Base-by-base conservation (phyloP, 2,888 invertebrate genomes). In the Endotricha flammealis region DNA sequence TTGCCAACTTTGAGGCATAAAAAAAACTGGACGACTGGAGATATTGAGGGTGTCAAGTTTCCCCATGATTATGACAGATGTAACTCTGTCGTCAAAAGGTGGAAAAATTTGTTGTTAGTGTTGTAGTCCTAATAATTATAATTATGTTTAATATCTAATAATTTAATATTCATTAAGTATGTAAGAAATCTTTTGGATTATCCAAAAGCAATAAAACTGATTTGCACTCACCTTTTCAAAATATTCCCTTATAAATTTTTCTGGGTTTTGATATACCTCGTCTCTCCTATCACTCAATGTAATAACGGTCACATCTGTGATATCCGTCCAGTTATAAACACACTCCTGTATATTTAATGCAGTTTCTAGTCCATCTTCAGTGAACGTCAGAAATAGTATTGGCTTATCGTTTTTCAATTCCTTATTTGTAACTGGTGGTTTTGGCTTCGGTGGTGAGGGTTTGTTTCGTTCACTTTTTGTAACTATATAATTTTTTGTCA, bases 231-330 rank as follows among this genome's bases (percentile, higher is more conserved):
- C 89, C 75, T 89, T 88, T 62, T 86, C 83, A 62, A 88, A 88
- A 62, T 88, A 86, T 58, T 89, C 86, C 27, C 88, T 77, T 12
- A 89, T 87, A 46, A 85, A 88, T 44, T 86, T 87, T 44, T 88
- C 88, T 32, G 88, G 88, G 53, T 82, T 88, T 50, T 81, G 80
- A 46, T 79, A 85, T 4, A 89, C 82, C 43, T 86, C 77, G 44
- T 83, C 81, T 46, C 73, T 80, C 53, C 75, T 86, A 41, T 87
- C 81, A 55, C 81, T 81, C 5, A 90, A 66, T 32, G 80, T 83
- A 24, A 87, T 56, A 9, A 85, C 69, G 52, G 61, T 65, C 0
- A 83, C 73, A 57, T 73, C 53, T 46, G 59, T 45, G 44, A 80
- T 45, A 57, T 88, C 78, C 42, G 65, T 46, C 87, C 85, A 86